Conservation (phyloP, 2,888 invertebrate genomes). For the Drosophila parthenogenetica region DNA sequence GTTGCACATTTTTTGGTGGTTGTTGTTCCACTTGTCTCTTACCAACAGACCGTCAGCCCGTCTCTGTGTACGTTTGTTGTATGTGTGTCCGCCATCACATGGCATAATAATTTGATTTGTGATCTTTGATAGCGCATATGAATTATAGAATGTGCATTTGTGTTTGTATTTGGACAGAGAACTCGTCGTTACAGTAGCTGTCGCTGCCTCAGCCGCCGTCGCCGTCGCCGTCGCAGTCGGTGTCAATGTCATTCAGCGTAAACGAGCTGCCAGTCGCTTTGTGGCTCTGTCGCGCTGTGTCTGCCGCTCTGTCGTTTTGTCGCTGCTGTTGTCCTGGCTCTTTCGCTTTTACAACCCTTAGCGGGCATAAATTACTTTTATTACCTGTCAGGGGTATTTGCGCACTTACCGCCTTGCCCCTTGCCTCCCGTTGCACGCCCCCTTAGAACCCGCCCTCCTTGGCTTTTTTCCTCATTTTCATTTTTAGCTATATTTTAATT, state of each 20-base stretch:
- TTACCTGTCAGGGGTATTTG: slow-evolving; percentile 84
- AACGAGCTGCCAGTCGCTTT: slow-evolving; percentile 65
- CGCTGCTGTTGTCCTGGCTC: slow-evolving; percentile 48
- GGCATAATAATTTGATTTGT: slow-evolving; percentile 84
- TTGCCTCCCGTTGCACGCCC: not conserved
- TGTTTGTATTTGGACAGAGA: slow-evolving; percentile 33
- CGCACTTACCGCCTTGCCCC: slow-evolving; percentile 33
- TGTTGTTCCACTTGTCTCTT: slow-evolving; percentile 24
- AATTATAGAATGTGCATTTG: slow-evolving; percentile 78
- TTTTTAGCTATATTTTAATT: slow-evolving; percentile 83
- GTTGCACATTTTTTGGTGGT: slow-evolving; percentile 47
- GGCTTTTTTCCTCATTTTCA: slow-evolving; percentile 68
- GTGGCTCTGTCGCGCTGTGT: slow-evolving; percentile 28
- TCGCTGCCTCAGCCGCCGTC: slow-evolving; percentile 5
- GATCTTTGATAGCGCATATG: slow-evolving; percentile 83
- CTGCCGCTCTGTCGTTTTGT: slow-evolving; percentile 31
- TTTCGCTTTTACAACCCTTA: slow-evolving; percentile 82
- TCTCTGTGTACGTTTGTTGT: slow-evolving; percentile 3
- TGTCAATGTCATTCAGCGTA: slow-evolving; percentile 80
- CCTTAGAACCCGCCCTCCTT: not conserved
- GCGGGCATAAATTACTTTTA: slow-evolving; percentile 84
- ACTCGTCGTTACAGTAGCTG: slow-evolving; percentile 11
- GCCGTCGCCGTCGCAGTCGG: slow-evolving; percentile 45
- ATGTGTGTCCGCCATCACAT: slow-evolving; percentile 74
- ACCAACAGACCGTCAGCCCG: not conserved